Conservation (phyloP, 2,888 invertebrate species). For the Ganaspis brasiliensis region DNA sequence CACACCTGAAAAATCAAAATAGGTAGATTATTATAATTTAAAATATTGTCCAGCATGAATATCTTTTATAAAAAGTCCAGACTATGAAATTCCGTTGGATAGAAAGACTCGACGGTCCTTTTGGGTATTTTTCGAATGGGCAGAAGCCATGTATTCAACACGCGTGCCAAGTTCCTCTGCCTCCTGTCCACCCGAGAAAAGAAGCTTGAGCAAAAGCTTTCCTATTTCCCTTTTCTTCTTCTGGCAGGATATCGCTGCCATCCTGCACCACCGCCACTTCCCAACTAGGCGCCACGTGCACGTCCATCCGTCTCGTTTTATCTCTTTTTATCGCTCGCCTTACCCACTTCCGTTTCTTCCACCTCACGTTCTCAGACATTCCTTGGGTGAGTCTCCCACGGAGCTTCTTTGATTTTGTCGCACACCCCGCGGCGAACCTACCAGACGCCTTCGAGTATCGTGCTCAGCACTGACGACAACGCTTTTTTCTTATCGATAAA, state of each 20-base stretch:
- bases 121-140: conserved; percentile 1
- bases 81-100: conserved; percentile 4
- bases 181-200: conserved; percentile 12
- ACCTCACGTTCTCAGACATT: conserved; percentile 39
- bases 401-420: conserved; percentile 53
- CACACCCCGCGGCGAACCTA: conserved; percentile 48
- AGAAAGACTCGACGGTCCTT: not conserved
- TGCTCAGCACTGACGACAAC: conserved; percentile 40
- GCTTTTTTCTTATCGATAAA: conserved; percentile 38
- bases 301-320: conserved; percentile 42
- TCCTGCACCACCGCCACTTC: conserved; percentile 36
- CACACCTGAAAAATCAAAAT: no score
- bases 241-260: conserved; percentile 45
- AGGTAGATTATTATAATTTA: no score
- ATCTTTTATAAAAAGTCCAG: not conserved
- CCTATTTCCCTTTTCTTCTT: conserved; percentile 43
- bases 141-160: conserved; percentile 65
- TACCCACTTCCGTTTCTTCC: conserved; percentile 34
- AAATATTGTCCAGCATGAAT: not conserved
- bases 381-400: conserved; percentile 33
- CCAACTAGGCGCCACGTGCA: conserved; percentile 43
- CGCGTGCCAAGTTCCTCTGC: conserved; percentile 74
- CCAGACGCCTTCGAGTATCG: conserved; percentile 39
- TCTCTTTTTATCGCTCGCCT: conserved; percentile 42
- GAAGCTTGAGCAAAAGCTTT: conserved; percentile 21